Base-by-base conservation (phyloP, 2,888 invertebrate species). In the Mimumesa dahlbomi region DNA sequence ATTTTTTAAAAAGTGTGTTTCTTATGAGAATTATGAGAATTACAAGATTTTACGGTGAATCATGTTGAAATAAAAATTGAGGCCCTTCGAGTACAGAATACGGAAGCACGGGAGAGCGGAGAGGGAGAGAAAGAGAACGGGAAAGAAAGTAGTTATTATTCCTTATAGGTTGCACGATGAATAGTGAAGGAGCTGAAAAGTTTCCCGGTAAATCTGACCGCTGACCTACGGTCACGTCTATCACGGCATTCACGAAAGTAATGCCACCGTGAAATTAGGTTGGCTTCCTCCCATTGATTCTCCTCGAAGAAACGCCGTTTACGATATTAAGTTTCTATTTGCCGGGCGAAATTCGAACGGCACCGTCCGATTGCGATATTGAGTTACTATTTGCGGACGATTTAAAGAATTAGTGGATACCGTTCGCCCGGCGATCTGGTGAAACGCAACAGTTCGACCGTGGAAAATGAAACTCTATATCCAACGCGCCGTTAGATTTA, bases 231-330 rank as follows among this genome's bases (percentile, higher is more conserved):
- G 29, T 18, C 40, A 34, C 54, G 22, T 48, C 54, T 52, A 49
- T 25, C 63, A 63, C 29, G 56, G 46, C 74, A 75, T 84, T 84
- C 78, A 84, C 43, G 29, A 42, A 49, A 76, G 34, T 49, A 81
- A 79, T 38, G 71, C 46, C 64, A 48, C 73, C 81, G 82, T 84
- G 72, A 85, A 83, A 82, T 78, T 62, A 75, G 69, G 22, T 57
- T 48, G 53, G 29, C 58, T 53, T 48, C 49, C 57, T 57, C 43
- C 59, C 46, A 76, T 69, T 71, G 64, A 65, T 58, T 16, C 46
- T 42, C 25, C 38, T 49, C 9, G 43, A 57, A 48, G 46, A 57
- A 62, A 25, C 25, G 16, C n/a, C 43, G 48, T 48, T 14, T 56
- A 57, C 21, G 45, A 69, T 81, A 81, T 80, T 78, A 56, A 56